Evolutionary conservation across 2,113 vertebrate species (phyloP).

Genomic region (Atractosteus spatula): DNA sequence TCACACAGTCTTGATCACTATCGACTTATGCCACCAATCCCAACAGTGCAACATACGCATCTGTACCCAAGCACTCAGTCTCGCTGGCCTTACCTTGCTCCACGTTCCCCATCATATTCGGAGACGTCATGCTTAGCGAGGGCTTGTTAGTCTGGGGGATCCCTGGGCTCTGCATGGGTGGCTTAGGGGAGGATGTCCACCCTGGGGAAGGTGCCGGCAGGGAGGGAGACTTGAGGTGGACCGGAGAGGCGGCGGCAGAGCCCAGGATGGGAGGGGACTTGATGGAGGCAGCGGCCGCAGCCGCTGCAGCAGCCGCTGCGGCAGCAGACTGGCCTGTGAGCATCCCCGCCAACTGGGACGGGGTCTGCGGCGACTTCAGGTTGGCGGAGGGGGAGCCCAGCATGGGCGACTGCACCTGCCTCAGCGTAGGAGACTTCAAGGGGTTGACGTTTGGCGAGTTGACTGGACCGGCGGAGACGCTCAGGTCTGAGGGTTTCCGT

Average conservation of each 20-base stretch:
- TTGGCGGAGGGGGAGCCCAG: conserved; percentile 95
- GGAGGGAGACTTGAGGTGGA: conserved; percentile 98
- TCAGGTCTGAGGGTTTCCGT: conserved; percentile 89
- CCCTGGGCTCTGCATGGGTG: conserved; percentile 94
- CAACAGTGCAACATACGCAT: too few relatives aligned
- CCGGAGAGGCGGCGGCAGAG: conserved; percentile 95
- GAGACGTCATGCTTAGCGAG: conserved; percentile 89
- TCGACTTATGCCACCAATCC: too few relatives aligned
- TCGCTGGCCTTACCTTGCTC: conserved; percentile 77
- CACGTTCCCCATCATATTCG: conserved; percentile 89
- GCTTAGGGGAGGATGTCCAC: conserved; percentile 97
- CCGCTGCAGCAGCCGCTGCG: conserved; percentile 69
- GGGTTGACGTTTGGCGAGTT: conserved; percentile 96
- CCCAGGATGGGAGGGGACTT: conserved; percentile 96
- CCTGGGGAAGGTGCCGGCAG: conserved; percentile 94
- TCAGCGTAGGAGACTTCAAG: conserved; percentile 91
- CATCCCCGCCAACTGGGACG: conserved; percentile 95
- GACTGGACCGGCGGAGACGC: conserved; percentile 81
- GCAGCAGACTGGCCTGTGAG: conserved; percentile 84
- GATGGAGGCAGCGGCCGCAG: conserved; percentile 85
- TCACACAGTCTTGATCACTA: too few relatives aligned
- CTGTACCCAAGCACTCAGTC: too few relatives aligned
- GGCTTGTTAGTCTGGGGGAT: conserved; percentile 88
- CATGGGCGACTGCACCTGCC: conserved; percentile 97
- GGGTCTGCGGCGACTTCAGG: conserved; percentile 96